Evolutionary conservation across 2,888 invertebrate genomes (phyloP), one percentile per base, ranked within the genome.

Genomic region (Dynastes hyllus): DNA sequence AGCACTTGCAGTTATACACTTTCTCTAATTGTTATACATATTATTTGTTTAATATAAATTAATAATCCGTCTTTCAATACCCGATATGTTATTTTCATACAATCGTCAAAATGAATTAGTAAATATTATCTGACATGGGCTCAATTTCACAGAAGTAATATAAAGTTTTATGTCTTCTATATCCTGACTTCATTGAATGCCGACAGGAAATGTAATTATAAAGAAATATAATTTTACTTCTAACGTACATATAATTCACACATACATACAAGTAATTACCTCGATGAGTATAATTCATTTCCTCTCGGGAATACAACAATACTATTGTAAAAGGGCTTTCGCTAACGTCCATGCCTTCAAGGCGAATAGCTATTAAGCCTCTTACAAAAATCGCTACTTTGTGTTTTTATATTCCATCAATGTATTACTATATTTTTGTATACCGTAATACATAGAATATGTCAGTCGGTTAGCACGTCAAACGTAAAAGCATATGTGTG

Each of bases 101-200:
- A 5, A 0, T 5, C 32, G 32, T 37, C 4, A 37, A 37, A 0
- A 5, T 45, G 1, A 45, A 11, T 45, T 45, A 45, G 2, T 45
- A 45, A 45, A 11, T 45, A 45, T 45, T 45, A 45, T 5, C 5
- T 37, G 5, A 37, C 32, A 37, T 5, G 5, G 11, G 8, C 2
- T 45, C 45, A 11, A 45, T 45, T 45, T 45, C 45, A 8, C 4
- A 45, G 45, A 45, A 58, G 55, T 58, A n/a, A 58, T 58, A 58
- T 58, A 58, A 58, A 58, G 55, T 58, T 58, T 58, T 58, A 58
- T 58, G 8, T 58, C 55, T 22, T 58, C 22, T 58, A 58, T 58
- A 58, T 58, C 55, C 55, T 58, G 22, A 58, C 16, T 58, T 8
- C 22, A 58, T 58, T 58, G 22, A 16, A 22, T 2, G 22, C 55